A percentile compares a stretch with the other conserved stretches of the same genome.
Evolutionary conservation across 1,140 invertebrate genomes (phyloP).

Genomic region (Sycobia sp.): DNA sequence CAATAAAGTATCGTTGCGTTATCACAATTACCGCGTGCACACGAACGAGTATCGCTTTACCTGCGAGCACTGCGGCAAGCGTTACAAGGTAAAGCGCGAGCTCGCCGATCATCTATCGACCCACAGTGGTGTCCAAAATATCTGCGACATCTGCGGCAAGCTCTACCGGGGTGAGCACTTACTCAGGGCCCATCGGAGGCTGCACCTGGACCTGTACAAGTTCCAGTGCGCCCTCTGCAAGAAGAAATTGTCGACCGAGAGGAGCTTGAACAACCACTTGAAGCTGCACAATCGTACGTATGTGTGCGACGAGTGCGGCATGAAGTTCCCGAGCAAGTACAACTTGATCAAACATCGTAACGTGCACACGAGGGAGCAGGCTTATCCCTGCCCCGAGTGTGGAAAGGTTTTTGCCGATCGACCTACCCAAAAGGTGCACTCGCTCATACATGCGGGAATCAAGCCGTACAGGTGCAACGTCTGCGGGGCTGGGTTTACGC

Average conservation of each 20-base stretch:
- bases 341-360: constrained; percentile 45
- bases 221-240: constrained; percentile 56
- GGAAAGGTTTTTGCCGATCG: constrained; percentile 42
- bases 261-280: constrained; percentile 60
- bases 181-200: constrained; percentile 54
- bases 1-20: not conserved
- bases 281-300: constrained; percentile 63
- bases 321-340: constrained; percentile 62
- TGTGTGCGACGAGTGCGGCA: constrained; percentile 73
- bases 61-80: constrained; percentile 69
- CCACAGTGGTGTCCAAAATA: constrained; percentile 55
- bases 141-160: constrained; percentile 59
- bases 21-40: constrained; percentile 8
- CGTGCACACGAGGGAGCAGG: constrained; percentile 47
- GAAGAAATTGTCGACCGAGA: constrained; percentile 56
- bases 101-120: constrained; percentile 59
- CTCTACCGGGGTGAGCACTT: constrained; percentile 52
- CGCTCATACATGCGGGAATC: constrained; percentile 63
- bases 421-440: constrained; percentile 58
- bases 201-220: constrained; percentile 50
- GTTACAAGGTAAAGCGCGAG: constrained; percentile 61
- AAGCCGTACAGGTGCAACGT: constrained; percentile 67
- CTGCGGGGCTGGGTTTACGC: constrained; percentile 67
- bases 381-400: constrained; percentile 49
- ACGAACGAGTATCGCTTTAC: constrained; percentile 37